Conservation (phyloP, 2,888 invertebrate species). For the Chymomyza amoena region DNA sequence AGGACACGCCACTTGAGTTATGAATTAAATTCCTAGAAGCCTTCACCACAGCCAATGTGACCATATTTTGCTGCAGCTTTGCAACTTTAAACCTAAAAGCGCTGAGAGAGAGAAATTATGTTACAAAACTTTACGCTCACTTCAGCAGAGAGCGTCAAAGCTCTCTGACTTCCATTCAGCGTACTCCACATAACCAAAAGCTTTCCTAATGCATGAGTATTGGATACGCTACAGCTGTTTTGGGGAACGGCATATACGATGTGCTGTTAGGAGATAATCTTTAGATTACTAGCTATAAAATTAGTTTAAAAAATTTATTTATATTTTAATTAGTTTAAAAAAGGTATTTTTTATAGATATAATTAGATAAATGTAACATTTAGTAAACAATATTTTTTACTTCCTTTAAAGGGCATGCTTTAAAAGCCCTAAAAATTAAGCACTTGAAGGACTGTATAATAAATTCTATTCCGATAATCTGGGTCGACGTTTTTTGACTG, state of each 20-base stretch:
- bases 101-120: background rate
- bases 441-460: too few relatives aligned
- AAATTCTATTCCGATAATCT: too few relatives aligned
- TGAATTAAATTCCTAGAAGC: conserved; percentile 59
- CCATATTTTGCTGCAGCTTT: conserved; percentile 35
- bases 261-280: too few relatives aligned
- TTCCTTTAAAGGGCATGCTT: too few relatives aligned
- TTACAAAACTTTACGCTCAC: background rate
- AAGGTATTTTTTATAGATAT: too few relatives aligned
- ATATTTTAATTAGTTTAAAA: too few relatives aligned
- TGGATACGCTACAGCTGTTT: background rate
- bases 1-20: conserved; percentile 67
- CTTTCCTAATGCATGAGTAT: conserved; percentile 1
- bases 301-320: too few relatives aligned
- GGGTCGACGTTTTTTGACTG: too few relatives aligned
- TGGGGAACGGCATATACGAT: background rate
- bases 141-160: conserved; percentile 1
- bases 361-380: too few relatives aligned
- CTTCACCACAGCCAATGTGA: conserved; percentile 2
- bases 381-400: too few relatives aligned
- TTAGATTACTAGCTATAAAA: too few relatives aligned
- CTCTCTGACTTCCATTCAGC: conserved; percentile 56
- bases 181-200: conserved; percentile 28
- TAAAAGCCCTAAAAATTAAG: too few relatives aligned
- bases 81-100: conserved; percentile 54